Conservation (phyloP, 2,113 vertebrate genomes). For the Xiphophorus couchianus region DNA sequence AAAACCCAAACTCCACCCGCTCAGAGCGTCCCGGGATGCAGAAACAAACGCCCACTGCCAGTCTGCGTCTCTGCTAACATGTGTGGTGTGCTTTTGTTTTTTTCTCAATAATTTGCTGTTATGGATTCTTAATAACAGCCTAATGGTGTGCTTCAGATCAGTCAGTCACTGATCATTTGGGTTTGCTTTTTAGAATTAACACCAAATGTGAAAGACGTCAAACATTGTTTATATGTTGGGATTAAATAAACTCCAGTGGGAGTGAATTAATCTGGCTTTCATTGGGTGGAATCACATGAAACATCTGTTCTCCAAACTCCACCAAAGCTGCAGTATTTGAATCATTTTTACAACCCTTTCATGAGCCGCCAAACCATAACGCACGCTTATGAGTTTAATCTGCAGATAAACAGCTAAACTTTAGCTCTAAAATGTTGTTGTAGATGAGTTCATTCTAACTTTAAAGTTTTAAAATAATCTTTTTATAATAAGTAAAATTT, state of each 20-base stretch:
- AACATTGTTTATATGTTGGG: not conserved
- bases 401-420: not conserved
- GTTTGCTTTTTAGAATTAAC: constrained; percentile 26
- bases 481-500: too few species aligned
- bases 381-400: not conserved
- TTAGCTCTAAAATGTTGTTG: not conserved
- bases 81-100: constrained; percentile 15
- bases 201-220: constrained; percentile 23
- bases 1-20: constrained; percentile 24
- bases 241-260: not conserved
- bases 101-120: not conserved
- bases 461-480: too few species aligned
- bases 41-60: constrained; percentile 23
- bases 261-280: not conserved
- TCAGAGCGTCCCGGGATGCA: constrained; percentile 31
- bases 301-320: not conserved
- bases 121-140: not conserved
- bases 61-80: constrained; percentile 34
- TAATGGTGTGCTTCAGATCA: not conserved
- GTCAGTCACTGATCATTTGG: not conserved
- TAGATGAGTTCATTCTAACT: not conserved
- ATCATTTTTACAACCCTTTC: not conserved
- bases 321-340: not conserved
- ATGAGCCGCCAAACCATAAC: not conserved
- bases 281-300: not conserved